Evolutionary conservation across 2,888 invertebrate genomes (phyloP), one percentile per base, ranked within the genome.

Genomic region (Tryphoninae sp.): DNA sequence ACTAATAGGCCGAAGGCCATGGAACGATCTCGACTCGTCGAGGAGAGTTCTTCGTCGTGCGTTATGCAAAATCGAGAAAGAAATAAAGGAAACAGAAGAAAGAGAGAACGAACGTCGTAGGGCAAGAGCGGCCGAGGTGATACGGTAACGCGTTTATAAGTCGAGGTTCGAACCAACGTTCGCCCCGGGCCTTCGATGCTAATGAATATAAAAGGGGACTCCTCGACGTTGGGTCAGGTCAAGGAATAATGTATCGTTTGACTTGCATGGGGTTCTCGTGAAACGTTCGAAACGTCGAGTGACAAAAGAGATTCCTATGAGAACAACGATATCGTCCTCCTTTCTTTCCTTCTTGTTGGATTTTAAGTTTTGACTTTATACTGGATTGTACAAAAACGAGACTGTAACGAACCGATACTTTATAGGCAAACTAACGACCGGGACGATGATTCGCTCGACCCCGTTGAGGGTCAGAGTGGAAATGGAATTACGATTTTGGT

Each of bases 191-290:
- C 58, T 42, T 68, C 58, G 85, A 89, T 87, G 86, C 88, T 89
- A 89, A 91, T 90, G 90, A 91, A 91, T 91, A 91, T 89, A 89
- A 90, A 90, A 91, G 88, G 86, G 87, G 88, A 33, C 33, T 83
- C 85, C 88, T 85, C 40, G 53, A 33, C 87, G 88, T 90, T 91
- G 88, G 91, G 90, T 90, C 91, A 89, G 91, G 91, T 91, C 91
- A 90, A 91, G 90, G 90, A 90, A 91, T 91, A 91, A 91, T 91
- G 87, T 85, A 86, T 89, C 89, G 89, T 91, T 91, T 91, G 90
- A 91, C 90, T 91, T 90, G 90, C 91, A 91, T 89, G 64, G 75
- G 45, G 33, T 42, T 69, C 49, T 33, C 11, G 26, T 42, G 49
- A 83, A 33, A 58, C 67, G 61, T 26, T 45, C 53, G 42, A 53